Evolutionary conservation across 2,797 vertebrate species (phyloP).

Genomic region (Phaenicophaeus curvirostris): DNA sequence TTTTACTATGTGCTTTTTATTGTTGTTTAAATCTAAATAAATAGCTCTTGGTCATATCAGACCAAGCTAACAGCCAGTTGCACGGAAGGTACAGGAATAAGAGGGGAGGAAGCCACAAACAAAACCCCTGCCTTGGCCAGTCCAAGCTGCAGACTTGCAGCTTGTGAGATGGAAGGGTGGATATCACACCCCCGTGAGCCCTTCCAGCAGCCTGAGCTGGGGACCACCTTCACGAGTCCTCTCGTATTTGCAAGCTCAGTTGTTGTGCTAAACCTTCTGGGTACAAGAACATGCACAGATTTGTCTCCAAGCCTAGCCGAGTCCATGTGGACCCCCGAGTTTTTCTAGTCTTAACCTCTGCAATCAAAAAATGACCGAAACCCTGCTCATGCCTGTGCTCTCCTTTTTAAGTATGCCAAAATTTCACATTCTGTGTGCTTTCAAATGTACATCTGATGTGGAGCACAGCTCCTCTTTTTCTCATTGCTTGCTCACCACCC

Average conservation of each 20-base stretch:
- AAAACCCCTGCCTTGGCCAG: background rate
- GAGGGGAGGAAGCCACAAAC: background rate
- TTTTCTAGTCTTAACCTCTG: background rate
- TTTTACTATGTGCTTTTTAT: slow-evolving; percentile 62
- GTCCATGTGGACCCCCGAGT: background rate
- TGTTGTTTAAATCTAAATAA: slow-evolving; percentile 63
- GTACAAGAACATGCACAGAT: background rate
- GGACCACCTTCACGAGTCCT: background rate
- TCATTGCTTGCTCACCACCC: background rate
- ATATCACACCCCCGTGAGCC: background rate
- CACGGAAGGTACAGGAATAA: background rate
- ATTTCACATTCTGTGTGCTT: background rate
- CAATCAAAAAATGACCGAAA: background rate
- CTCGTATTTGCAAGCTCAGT: background rate
- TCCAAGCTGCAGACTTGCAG: background rate
- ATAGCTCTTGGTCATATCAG: background rate
- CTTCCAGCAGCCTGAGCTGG: background rate
- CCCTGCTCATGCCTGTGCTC: background rate
- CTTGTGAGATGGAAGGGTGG: background rate
- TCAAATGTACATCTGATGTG: background rate
- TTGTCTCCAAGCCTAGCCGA: background rate
- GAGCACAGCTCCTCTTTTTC: background rate
- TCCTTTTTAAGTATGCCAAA: background rate
- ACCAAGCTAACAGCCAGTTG: background rate
- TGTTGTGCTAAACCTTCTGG: background rate